phyloP scores from a whole-genome alignment of 2,113 vertebrate genomes.

The Notothenia coriiceps region DNA sequence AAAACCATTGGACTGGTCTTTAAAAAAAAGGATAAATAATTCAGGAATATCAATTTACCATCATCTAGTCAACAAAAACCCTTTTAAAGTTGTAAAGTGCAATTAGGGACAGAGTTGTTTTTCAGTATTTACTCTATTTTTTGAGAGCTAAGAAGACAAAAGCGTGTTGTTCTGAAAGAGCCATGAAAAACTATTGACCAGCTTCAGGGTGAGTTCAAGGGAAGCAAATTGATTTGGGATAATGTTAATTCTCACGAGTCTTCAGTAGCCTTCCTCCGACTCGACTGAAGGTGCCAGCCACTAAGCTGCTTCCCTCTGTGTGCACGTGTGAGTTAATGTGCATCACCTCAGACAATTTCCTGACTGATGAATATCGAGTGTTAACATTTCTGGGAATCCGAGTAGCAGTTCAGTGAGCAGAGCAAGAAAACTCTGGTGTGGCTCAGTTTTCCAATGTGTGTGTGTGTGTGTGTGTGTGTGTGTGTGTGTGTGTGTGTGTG shows the following conservation, averaged over 20 bases:
- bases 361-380: conserved; percentile 49
- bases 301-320: background rate
- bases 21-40: conserved; percentile 2
- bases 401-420: conserved; percentile 26
- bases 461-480: conserved; percentile 1
- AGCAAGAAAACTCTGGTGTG: conserved; percentile 53
- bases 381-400: conserved; percentile 50
- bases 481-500: too few species aligned
- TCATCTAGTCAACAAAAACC: background rate
- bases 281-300: background rate
- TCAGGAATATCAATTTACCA: background rate
- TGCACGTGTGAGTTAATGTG: background rate
- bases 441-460: conserved; percentile 49
- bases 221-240: conserved; percentile 18
- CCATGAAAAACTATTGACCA: conserved; percentile 1
- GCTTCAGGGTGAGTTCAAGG: conserved; percentile 18
- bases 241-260: conserved; percentile 10
- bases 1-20: background rate
- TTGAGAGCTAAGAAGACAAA: background rate
- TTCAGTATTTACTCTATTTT: background rate
- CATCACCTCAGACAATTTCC: conserved; percentile 17
- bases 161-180: background rate
- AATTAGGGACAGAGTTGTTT: background rate
- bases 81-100: conserved; percentile 28
- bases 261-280: background rate